Percentiles rank a stretch among this genome's conserved stretches.
Evolutionary conservation across 2,113 vertebrate species (phyloP).

Genomic region (Natator depressus): DNA sequence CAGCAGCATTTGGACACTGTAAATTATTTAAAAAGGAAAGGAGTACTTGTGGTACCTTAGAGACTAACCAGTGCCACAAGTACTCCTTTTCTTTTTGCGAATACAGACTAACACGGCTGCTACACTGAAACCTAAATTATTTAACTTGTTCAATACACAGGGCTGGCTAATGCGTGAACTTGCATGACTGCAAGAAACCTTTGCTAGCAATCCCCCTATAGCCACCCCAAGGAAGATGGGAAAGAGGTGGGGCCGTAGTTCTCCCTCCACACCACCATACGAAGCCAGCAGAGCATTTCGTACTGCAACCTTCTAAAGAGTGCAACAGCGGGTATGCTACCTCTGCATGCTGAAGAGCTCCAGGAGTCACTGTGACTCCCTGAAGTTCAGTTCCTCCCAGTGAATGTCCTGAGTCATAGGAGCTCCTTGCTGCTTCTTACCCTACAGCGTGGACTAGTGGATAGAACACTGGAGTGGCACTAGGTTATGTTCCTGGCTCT

Average conservation of each 20-base stretch:
- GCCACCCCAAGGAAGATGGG: neutral
- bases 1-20: neutral
- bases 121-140: neutral
- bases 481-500: neutral
- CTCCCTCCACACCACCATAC: neutral
- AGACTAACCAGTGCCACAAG: too few species aligned
- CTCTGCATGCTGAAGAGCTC: neutral
- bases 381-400: neutral
- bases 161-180: neutral
- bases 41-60: too few species aligned
- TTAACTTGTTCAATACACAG: neutral
- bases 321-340: neutral
- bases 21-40: neutral
- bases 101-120: too few species aligned
- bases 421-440: neutral
- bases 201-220: neutral
- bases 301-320: neutral
- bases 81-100: too few species aligned
- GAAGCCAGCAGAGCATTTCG: neutral
- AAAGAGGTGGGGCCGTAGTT: rapidly evolving
- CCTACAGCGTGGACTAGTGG: neutral
- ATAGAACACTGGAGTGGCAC: neutral
- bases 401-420: neutral
- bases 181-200: neutral
- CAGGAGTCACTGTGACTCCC: neutral